A percentile compares a stretch with the other conserved stretches of the same genome.
Evolutionary conservation across 2,113 vertebrate genomes (phyloP).

Genomic region (Sinocyclocheilus anshuiensis): DNA sequence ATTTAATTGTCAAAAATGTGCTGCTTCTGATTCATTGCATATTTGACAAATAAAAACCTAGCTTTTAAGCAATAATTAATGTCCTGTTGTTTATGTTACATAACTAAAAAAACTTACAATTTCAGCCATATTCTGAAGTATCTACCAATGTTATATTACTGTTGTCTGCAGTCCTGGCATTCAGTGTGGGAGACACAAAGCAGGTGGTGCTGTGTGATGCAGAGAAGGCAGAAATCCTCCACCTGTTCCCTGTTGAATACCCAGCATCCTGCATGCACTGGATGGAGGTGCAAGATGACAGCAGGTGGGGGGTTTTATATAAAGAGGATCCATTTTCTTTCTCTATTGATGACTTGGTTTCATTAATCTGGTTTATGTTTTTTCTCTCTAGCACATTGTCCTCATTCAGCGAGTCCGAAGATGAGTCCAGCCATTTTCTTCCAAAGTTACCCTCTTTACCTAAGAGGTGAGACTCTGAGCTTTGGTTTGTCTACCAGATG

Average conservation of each 20-base stretch:
- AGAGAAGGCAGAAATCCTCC: conserved; percentile 95
- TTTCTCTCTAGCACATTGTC: conserved; percentile 69
- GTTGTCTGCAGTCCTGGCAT: conserved; percentile 84
- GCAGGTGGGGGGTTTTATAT: conserved; percentile 70
- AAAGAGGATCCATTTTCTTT: not conserved
- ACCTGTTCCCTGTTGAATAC: conserved; percentile 84
- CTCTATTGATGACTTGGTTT: not conserved
- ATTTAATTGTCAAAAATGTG: not conserved
- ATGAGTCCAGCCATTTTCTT: conserved; percentile 90
- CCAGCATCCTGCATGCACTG: conserved; percentile 93
- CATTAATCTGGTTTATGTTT: not conserved
- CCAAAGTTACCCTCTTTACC: conserved; percentile 92
- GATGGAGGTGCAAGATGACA: conserved; percentile 96
- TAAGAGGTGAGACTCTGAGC: conserved; percentile 83
- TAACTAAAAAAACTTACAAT: not conserved
- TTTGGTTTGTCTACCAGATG: not conserved
- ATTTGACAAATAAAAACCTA: not conserved
- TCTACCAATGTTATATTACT: not conserved
- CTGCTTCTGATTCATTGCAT: not conserved
- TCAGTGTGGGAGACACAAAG: conserved; percentile 91
- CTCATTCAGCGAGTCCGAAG: conserved; percentile 91
- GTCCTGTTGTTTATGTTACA: not conserved
- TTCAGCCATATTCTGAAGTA: not conserved
- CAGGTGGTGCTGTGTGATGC: conserved; percentile 92
- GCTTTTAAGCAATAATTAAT: not conserved